phyloP scores from a whole-genome alignment of 2,888 invertebrate genomes.

The Drosophila multiciliata region DNA sequence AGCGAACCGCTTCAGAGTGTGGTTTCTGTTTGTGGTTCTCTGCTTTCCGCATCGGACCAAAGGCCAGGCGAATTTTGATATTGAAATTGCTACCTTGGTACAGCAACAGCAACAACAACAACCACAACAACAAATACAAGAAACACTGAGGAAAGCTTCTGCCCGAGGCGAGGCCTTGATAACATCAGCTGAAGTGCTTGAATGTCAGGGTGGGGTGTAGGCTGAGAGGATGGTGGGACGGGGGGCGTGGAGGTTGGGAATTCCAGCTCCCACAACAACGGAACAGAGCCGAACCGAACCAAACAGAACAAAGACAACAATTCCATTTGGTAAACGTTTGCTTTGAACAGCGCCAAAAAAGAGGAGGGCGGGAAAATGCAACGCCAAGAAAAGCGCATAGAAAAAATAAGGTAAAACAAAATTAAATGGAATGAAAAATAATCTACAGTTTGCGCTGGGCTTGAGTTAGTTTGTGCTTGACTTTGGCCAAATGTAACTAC shows the following conservation, averaged over 20 bases:
- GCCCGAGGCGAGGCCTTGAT: conserved; percentile 68
- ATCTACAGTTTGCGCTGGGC: conserved; percentile 57
- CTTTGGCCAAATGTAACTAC: conserved; percentile 77
- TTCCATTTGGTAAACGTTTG: conserved; percentile 76
- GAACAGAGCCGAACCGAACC: conserved; percentile 20
- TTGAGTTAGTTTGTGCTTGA: conserved; percentile 52
- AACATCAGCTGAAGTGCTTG: conserved; percentile 59
- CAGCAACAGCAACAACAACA: conserved; percentile 8
- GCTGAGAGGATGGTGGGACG: not conserved
- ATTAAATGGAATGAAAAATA: conserved; percentile 70
- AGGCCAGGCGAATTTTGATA: conserved; percentile 77
- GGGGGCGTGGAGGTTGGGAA: conserved; percentile 8
- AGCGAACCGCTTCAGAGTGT: conserved; percentile 38
- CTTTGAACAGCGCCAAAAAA: conserved; percentile 35
- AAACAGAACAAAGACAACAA: conserved; percentile 73
- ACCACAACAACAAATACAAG: conserved; percentile 3
- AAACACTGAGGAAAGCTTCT: conserved; percentile 69
- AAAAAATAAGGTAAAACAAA: conserved; percentile 29
- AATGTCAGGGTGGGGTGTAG: conserved; percentile 17
- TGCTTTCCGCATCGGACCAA: conserved; percentile 64
- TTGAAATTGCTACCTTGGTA: conserved; percentile 78
- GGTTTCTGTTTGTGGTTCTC: conserved; percentile 12
- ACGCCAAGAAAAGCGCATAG: conserved; percentile 47
- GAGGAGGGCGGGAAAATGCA: conserved; percentile 55
- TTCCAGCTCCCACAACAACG: conserved; percentile 59